These are phyloP conservation scores for Aspidapion aeneum DNA, from an alignment of 2,888 invertebrate genomes.

Conservation along the genomic window DNA sequence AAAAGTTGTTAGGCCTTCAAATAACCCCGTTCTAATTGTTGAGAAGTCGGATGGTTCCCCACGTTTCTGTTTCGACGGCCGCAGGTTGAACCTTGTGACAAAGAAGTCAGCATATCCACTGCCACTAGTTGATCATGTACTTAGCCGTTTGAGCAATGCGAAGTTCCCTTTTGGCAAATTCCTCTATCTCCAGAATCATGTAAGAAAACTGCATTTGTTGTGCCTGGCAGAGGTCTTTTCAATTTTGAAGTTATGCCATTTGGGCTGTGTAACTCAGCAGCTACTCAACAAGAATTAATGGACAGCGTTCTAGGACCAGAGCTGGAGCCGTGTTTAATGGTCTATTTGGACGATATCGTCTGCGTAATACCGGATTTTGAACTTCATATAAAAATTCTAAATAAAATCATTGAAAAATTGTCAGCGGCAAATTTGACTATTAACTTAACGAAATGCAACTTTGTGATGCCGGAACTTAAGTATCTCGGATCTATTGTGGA, in stretches of 20 bases:
- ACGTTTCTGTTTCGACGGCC: too few relatives aligned
- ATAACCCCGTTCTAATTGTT: slow-evolving; percentile 11
- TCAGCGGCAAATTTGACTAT: not conserved
- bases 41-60: too few relatives aligned
- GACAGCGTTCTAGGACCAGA: too few relatives aligned
- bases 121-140: too few relatives aligned
- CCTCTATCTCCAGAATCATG: slow-evolving; percentile 8
- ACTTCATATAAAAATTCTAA: not conserved
- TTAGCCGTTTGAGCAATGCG: slow-evolving; percentile 8
- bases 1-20: not conserved
- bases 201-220: slow-evolving; percentile 15
- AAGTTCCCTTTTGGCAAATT: slow-evolving; percentile 17
- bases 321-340: slow-evolving; percentile 24
- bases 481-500: slow-evolving; percentile 13
- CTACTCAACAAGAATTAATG: too few relatives aligned
- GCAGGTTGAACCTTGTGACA: too few relatives aligned
- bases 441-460: not conserved
- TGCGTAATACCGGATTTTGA: too few relatives aligned
- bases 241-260: slow-evolving; percentile 30
- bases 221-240: not conserved
- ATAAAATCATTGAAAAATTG: not conserved
- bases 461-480: not conserved
- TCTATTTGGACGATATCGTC: too few relatives aligned
- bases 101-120: too few relatives aligned
- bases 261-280: slow-evolving; percentile 24